These are phyloP conservation scores for Sturnus vulgaris DNA, from an alignment of 2,113 vertebrate genomes.

Conservation along the genomic window DNA sequence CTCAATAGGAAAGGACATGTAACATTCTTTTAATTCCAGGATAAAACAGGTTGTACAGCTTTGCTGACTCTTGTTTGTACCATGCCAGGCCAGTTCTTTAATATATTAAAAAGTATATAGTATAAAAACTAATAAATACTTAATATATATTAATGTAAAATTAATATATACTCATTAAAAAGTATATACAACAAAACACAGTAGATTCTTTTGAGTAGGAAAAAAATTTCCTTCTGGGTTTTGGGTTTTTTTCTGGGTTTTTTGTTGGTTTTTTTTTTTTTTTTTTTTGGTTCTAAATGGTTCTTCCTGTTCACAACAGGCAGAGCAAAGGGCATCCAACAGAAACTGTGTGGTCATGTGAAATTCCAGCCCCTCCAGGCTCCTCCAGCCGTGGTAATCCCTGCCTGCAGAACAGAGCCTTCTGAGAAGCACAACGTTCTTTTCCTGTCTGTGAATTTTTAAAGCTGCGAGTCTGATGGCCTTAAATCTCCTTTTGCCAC, in stretches of 20 bases:
- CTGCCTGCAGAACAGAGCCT: constrained; percentile 67
- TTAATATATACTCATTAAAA: too few species aligned
- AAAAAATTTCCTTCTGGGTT: neutral
- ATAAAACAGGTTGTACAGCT: neutral
- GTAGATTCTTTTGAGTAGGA: neutral
- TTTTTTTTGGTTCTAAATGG: neutral
- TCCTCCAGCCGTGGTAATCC: constrained; percentile 38
- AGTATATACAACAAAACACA: neutral
- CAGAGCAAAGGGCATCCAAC: constrained; percentile 42
- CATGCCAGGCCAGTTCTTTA: neutral
- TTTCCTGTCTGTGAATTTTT: constrained; percentile 71
- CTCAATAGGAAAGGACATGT: neutral
- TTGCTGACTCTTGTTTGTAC: neutral
- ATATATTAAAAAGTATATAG: neutral
- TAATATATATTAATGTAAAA: too few species aligned
- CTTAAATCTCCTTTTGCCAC: constrained; percentile 72
- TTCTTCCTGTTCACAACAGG: constrained; percentile 67
- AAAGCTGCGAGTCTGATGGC: constrained; percentile 73
- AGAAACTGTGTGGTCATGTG: constrained; percentile 84
- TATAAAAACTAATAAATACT: too few species aligned
- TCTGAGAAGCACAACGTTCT: constrained; percentile 75
- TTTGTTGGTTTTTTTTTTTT: neutral
- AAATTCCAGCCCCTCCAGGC: constrained; percentile 49
- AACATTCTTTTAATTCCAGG: neutral
- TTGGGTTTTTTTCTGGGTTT: neutral